Base-by-base conservation (phyloP, 2,797 vertebrate genomes). In the Crenuchus spilurus region DNA sequence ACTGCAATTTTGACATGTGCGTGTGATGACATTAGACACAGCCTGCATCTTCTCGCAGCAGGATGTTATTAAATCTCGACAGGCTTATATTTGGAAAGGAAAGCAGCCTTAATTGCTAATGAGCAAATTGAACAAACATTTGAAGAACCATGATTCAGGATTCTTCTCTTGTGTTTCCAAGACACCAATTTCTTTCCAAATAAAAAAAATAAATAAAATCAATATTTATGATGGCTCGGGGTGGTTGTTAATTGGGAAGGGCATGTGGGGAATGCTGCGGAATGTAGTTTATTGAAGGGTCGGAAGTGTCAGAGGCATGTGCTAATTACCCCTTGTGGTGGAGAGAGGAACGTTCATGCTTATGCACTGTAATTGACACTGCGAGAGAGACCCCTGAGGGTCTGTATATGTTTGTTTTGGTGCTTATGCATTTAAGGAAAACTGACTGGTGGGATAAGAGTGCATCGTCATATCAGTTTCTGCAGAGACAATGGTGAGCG, bases 151-250 rank as follows among this genome's bases (percentile, higher is more conserved):
- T 61, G 74, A 72, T 42, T 39, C 26, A 66, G 62, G 28, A 49
- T 54, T 77, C 74, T 65, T 44, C 52, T 33, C 9, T 22, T 42
- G 16, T 54, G 35, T 55, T 72, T 75, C 51, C n/a, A 60, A 78
- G 70, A 74, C 71, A 70, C 49, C 35, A 49, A 74, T 73, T 79
- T 77, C 55, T 35, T 39, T 63, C 44, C 16, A 65, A n/a, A 35
- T 58, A 78, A 72, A 77, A n/a, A n/a, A n/a, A n/a, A n/a, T n/a
- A n/a, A n/a, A n/a, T n/a, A n/a, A n/a, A 82, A 80, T 81, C 78
- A 77, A 85, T 85, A 84, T 84, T 84, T 84, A 77, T 73, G 67
- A 71, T 76, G 57, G 78, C 83, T 81, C 60, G 30, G 79, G 80
- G 79, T 72, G 26, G 54, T 24, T 39, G 48, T 62, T 84, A 82